Conservation (phyloP, 1,140 invertebrate species). For the Ctenoplectra terminalis region DNA sequence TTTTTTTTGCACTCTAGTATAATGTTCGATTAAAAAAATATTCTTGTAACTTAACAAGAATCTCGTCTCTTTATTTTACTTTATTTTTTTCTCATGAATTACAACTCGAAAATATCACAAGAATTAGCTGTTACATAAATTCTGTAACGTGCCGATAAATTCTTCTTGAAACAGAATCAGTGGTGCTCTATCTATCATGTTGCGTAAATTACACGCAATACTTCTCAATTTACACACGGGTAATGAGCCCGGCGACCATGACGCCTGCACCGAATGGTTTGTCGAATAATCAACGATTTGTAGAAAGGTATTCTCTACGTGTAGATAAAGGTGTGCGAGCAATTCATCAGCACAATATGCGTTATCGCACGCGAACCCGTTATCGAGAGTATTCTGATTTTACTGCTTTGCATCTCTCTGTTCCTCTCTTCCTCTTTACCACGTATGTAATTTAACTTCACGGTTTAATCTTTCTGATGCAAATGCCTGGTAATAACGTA, state of each 20-base stretch:
- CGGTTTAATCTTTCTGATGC: slow-evolving; percentile 27
- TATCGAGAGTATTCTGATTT: slow-evolving; percentile 38
- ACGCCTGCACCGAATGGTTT: slow-evolving; percentile 10
- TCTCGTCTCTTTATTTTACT: too few species aligned
- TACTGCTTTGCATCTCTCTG: background rate
- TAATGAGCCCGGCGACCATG: slow-evolving; percentile 17
- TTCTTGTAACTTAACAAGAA: too few species aligned
- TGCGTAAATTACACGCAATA: slow-evolving; percentile 27
- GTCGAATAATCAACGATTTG: slow-evolving; percentile 48
- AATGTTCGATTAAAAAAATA: too few species aligned
- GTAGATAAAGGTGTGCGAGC: slow-evolving; percentile 19
- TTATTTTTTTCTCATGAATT: too few species aligned
- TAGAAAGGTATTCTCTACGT: slow-evolving; percentile 29
- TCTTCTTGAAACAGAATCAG: slow-evolving; percentile 3
- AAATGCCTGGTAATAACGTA: slow-evolving; percentile 17
- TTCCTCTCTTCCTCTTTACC: background rate
- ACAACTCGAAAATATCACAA: background rate
- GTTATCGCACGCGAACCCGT: slow-evolving; percentile 35
- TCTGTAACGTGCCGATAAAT: too few species aligned
- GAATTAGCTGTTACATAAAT: too few species aligned
- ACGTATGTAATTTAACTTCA: slow-evolving; percentile 35
- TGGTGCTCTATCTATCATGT: background rate
- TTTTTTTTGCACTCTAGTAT: too few species aligned
- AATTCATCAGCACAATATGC: slow-evolving; percentile 43
- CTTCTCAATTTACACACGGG: slow-evolving; percentile 18